Percentiles rank a stretch among this genome's conserved stretches.
Conservation (phyloP, 2,888 invertebrate genomes). For the Pyrrhia umbra region DNA sequence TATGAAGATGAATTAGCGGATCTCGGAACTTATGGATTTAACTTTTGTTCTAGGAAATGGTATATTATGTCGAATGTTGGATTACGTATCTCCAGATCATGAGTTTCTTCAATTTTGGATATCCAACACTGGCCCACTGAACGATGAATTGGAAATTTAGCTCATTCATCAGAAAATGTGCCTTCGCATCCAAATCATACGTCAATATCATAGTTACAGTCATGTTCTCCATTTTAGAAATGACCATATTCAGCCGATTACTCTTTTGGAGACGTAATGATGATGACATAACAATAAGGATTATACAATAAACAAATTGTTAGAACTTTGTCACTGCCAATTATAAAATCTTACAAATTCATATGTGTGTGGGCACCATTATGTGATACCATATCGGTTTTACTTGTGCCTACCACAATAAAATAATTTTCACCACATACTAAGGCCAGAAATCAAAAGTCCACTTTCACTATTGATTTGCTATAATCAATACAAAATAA, state of each 20-base stretch:
- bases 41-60: constrained; percentile 32
- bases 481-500: constrained; percentile 52
- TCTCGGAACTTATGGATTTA: constrained; percentile 37
- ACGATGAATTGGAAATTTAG: neutral
- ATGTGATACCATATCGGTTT: constrained; percentile 45
- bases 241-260: constrained; percentile 1
- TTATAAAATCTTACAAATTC: constrained; percentile 42
- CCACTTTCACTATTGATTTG: constrained; percentile 76
- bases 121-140: no score
- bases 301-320: constrained; percentile 33
- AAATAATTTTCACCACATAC: constrained; percentile 53
- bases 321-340: constrained; percentile 32
- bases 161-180: neutral
- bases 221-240: neutral
- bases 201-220: neutral
- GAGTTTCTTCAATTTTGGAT: no score
- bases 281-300: constrained; percentile 25
- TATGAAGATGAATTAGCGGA: constrained; percentile 48
- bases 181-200: neutral
- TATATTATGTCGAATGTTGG: neutral
- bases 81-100: constrained; percentile 1
- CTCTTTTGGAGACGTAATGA: neutral
- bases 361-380: constrained; percentile 47
- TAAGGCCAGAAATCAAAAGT: constrained; percentile 79
- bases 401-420: constrained; percentile 48